Evolutionary conservation across 2,113 vertebrate species (phyloP).

Genomic region (Hassar affinis): DNA sequence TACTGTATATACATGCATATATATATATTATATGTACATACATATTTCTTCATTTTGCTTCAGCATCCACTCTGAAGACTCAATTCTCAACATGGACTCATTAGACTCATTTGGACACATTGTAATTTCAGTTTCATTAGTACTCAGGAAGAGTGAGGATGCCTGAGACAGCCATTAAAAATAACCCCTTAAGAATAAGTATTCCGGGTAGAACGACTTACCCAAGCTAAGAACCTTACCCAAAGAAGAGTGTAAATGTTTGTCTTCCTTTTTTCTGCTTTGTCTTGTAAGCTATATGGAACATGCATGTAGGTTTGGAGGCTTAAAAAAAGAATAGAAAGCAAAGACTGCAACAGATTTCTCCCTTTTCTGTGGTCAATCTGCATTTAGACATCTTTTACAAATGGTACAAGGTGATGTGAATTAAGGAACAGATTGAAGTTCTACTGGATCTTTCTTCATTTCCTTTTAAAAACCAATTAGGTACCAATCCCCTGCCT

Average conservation of each 20-base stretch:
- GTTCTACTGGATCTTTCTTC: neutral
- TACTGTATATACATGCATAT: no score
- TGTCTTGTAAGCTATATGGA: neutral
- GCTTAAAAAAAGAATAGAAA: neutral
- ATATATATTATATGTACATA: no score
- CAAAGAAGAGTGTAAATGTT: no score
- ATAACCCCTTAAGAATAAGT: no score
- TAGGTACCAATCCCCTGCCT: neutral
- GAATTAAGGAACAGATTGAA: slow-evolving; percentile 21
- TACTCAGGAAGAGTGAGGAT: no score
- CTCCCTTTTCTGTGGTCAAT: neutral
- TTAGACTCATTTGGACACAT: no score
- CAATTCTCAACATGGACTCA: no score
- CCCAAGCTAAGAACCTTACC: neutral
- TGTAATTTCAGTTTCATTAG: no score
- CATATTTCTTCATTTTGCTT: no score
- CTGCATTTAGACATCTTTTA: slow-evolving; percentile 16
- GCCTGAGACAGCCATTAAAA: neutral
- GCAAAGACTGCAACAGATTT: neutral
- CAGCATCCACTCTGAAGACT: no score
- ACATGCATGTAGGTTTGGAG: neutral
- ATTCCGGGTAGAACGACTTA: neutral
- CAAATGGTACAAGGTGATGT: neutral
- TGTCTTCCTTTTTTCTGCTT: neutral
- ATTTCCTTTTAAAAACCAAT: slow-evolving; percentile 5